Evolutionary conservation across 2,113 vertebrate genomes (phyloP), one percentile per base, ranked within the genome.

Genomic region (Sardina pilchardus): DNA sequence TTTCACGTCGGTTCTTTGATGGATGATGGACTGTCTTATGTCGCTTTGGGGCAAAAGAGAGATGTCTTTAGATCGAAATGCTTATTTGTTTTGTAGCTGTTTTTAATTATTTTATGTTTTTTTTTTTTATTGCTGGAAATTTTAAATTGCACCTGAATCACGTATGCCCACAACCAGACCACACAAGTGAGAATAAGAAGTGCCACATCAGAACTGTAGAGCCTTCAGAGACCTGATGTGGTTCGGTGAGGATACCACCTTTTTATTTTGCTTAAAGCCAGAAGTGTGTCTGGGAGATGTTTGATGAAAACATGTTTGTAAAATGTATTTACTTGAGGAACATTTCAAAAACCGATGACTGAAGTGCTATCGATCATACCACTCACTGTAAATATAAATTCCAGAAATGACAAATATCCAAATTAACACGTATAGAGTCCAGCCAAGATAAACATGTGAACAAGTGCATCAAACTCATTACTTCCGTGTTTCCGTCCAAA

Each of bases 61-160:
- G 82, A 59, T 85, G 87, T 82, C 36, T 78, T 78, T 78, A 59
- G 81, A 44, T 86, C 86, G 85, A 44, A 89, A 50, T 86, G 45
- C 14, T 50, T n/a, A n/a, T 43, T 44, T 86, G 12, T 87, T 78
- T 71, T 86, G 53, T 39, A 48, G 43, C 48, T 43, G 21, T 84
- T 81, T 84, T 81, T 4, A 42, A n/a, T n/a, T n/a, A n/a, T n/a
- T n/a, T n/a, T n/a, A n/a, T n/a, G n/a, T n/a, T 19, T 6, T 43
- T 83, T 82, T 84, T n/a, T 88, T 86, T 86, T 88, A 39, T 81
- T 89, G 88, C 88, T 90, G 89, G 89, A 92, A 90, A 85, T 82
- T 59, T 86, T 21, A 87, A 45, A 71, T 91, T 88, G 86, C 90
- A 81, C 67, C 71, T 84, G 83, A 81, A 48, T 78, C 30, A 78